Conservation (phyloP, 2,797 vertebrate species). For the Neosilurus hyrtlii region DNA sequence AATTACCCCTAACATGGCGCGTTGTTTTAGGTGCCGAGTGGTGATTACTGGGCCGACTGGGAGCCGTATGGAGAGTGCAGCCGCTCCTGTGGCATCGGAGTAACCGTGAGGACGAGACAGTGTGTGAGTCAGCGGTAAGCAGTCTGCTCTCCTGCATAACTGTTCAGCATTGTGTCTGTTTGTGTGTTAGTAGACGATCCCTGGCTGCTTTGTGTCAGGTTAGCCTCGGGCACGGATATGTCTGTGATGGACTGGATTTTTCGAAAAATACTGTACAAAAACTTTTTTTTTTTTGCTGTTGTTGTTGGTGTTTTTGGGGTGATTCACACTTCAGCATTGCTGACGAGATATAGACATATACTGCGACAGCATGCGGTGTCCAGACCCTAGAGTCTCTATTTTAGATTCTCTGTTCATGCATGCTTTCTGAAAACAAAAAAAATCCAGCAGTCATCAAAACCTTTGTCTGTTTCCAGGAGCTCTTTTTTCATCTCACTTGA, state of each 20-base stretch:
- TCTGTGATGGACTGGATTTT: constrained; percentile 1
- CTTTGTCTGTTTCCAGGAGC: not conserved
- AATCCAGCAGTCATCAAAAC: constrained; percentile 8
- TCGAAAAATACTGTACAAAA: not conserved
- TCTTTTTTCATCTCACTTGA: not conserved
- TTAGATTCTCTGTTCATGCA: not conserved
- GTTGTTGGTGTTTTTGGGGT: not conserved
- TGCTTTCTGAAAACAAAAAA: constrained; percentile 9
- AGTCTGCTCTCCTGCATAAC: not conserved
- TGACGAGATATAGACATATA: not conserved
- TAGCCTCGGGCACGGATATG: constrained; percentile 19
- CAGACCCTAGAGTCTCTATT: not conserved
- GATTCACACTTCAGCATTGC: not conserved
- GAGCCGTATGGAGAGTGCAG: constrained; percentile 84
- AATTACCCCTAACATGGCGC: not conserved
- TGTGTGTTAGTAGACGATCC: constrained; percentile 15
- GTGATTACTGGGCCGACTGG: constrained; percentile 86
- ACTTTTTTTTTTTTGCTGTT: not conserved
- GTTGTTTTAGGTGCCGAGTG: constrained; percentile 60
- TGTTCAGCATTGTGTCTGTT: not conserved
- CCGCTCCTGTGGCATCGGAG: constrained; percentile 85
- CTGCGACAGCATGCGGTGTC: not conserved
- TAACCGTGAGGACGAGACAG: constrained; percentile 77
- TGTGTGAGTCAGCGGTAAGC: constrained; percentile 85
- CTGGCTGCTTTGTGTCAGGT: constrained; percentile 8